Evolutionary conservation across 2,888 invertebrate species (phyloP).

Genomic region (Bugula neritina): DNA sequence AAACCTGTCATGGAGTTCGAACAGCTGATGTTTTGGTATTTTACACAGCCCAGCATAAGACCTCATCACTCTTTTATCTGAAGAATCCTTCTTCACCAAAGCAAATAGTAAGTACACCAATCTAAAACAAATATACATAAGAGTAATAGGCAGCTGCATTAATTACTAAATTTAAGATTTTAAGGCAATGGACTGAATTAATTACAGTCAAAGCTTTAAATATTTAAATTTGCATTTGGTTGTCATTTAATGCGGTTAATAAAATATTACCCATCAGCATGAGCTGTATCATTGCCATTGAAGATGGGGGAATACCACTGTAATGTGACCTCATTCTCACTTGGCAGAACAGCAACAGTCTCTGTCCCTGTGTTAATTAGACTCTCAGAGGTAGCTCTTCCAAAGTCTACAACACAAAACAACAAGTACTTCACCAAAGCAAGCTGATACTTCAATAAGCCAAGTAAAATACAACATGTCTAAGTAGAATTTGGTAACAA

Average conservation of each 20-base stretch:
- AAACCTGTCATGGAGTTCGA: conserved; percentile 44
- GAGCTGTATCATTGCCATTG: not conserved
- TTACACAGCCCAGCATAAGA: conserved; percentile 1
- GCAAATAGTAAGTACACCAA: not conserved
- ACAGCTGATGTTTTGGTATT: conserved; percentile 33
- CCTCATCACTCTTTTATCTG: conserved; percentile 1
- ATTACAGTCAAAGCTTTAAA: not conserved
- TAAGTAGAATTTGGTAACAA: no score
- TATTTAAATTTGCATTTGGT: not conserved
- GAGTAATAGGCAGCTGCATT: no score
- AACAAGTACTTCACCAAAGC: no score
- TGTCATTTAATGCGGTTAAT: not conserved
- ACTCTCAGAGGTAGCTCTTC: no score
- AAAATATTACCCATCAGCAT: not conserved
- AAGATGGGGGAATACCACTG: conserved; percentile 40
- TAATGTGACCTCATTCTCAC: conserved; percentile 40
- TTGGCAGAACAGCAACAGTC: not conserved
- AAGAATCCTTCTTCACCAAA: not conserved
- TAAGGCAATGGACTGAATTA: no score
- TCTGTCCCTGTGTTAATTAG: not conserved
- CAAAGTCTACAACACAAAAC: no score
- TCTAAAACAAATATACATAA: no score
- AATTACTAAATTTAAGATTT: no score
- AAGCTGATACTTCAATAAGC: no score
- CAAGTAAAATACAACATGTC: no score